Base-by-base conservation (phyloP, 2,797 vertebrate species). In the Vireo griseus region DNA sequence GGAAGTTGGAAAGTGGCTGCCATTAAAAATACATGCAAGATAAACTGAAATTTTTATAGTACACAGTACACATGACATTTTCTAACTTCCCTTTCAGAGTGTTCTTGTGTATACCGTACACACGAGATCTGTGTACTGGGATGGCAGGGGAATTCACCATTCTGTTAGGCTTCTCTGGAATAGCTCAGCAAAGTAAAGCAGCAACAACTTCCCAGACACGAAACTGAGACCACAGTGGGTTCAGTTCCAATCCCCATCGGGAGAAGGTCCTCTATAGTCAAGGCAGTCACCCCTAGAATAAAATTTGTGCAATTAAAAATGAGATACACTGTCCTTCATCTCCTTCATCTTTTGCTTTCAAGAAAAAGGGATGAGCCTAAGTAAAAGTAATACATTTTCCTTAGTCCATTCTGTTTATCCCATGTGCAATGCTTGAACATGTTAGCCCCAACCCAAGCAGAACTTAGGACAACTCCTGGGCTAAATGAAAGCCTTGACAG, bases 1-100 rank as follows among this genome's bases (percentile, higher is more conserved):
- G 75, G n/a, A 95, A 94, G 92, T 92, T 84, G 88, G 96, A 96
- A 97, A 97, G 90, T 79, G 88, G 94, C 91, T 97, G 86, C 94
- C 96, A 95, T 97, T 97, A 96, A 97, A 97, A 98, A 97, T 95
- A 93, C 95, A 95, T 95, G 96, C 76, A 85, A 40, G 71, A 96
- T 94, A 96, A 92, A 95, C 95, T 96, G 95, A 86, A 94, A 91
- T 91, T 97, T 97, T 95, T 97, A 90, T 87, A 72, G 90, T 75
- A 94, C 94, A 95, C 93, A 77, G 90, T 95, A 90, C 93, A 96
- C 83, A 94, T 82, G 91, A 95, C 82, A 95, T 86, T 85, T 95
- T 86, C 88, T 88, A 69, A 22, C 88, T 94, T 93, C 88, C 94
- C 88, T 97, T 96, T 94, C 95, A 87, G 94, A 97, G 93, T 58